Base-by-base conservation (phyloP, 2,113 vertebrate genomes). In the Urocitellus parryii region DNA sequence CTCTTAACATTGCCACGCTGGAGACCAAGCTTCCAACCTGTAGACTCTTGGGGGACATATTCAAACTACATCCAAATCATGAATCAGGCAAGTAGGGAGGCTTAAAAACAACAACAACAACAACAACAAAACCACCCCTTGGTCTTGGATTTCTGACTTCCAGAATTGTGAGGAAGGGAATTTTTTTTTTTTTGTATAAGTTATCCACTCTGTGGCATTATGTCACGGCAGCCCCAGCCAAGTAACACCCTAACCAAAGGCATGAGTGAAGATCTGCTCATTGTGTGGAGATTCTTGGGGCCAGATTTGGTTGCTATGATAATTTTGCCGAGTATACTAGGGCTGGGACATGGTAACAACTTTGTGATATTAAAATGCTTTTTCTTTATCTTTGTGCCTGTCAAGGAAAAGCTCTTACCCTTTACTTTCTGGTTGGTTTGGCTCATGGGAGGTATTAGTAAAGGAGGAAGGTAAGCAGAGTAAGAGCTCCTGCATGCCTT, bases 191-290 rank as follows among this genome's bases (percentile, higher is more conserved):
- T 42, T 1, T 34, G 56, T 51, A 81, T 65, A 67, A 86, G 24
- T 2, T 51, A 25, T 14, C 10, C 29, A 14, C 20, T 1, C 8
- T 32, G 8, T 77, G 4, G 22, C 5, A n/a, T n/a, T 76, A 37
- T 37, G 34, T n/a, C 34, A 18, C 0, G 7, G 20, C 8, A 8
- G 2, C 37, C 6, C 11, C 1, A 8, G 16, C 48, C 24, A 13
- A 42, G 51, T 11, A 2, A n/a, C 0, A 63, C 24, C 53, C 12
- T 34, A 48, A 39, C 20, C 2, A 25, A 65, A 17, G 37, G 11
- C 32, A 0, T 27, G 32, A 17, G 20, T 2, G 8, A 39, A 79
- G 48, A 65, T 3, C 45, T 56, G 25, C 79, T 63, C 74, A 0
- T 53, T 13, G 24, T 8, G 27, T 9, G 61, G 16, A 32, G 42